Base-by-base conservation (phyloP, 2,888 invertebrate genomes). In the Sphaerophoria taeniata region DNA sequence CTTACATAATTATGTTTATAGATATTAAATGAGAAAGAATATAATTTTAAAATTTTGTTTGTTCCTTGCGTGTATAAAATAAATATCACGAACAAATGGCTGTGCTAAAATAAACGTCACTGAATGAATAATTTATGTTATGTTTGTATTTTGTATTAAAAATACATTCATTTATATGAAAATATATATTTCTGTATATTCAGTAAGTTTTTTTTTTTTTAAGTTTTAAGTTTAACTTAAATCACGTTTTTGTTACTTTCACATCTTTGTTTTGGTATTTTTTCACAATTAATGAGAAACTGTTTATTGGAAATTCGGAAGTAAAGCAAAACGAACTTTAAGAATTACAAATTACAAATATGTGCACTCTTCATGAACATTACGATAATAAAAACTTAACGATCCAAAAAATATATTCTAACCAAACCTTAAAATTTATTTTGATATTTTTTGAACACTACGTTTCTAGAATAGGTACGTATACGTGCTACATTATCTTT, bases 371-470 rank as follows among this genome's bases (percentile, higher is more conserved):
- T 24, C 36, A 6, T 31, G 39, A 55, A 2, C 39, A 36, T 16
- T 60, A 49, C 34, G 12, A 43, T 33, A 79, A 60, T 55, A 65
- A 67, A 4, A 6, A 24, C 49, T 49, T 3, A 12, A 43, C 43
- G 43, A 49, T 36, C 24, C 69, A 73, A 14, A 77, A 69, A 45
- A 56, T 56, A 61, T 9, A 4, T 33, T 34, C 36, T 69, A 61
- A 80, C 63, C 56, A 61, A 80, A 81, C 31, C 53, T 53, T 70
- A 85, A 80, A 31, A 16, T 70, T 65, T 43, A 80, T 85, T 85
- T 85, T 85, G 85, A 85, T 85, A 85, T 85, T 65, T 80, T 81
- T 51, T 85, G 85, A 85, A 85, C 85, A 85, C 73, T 72, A 85
- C 77, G 76, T 85, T 85, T 77, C 73, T 24, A 77, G 63, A 76